Percentiles rank a stretch among this genome's conserved stretches.
Conservation (phyloP, 1,140 invertebrate genomes). For the Rhyacophila brunnea region DNA sequence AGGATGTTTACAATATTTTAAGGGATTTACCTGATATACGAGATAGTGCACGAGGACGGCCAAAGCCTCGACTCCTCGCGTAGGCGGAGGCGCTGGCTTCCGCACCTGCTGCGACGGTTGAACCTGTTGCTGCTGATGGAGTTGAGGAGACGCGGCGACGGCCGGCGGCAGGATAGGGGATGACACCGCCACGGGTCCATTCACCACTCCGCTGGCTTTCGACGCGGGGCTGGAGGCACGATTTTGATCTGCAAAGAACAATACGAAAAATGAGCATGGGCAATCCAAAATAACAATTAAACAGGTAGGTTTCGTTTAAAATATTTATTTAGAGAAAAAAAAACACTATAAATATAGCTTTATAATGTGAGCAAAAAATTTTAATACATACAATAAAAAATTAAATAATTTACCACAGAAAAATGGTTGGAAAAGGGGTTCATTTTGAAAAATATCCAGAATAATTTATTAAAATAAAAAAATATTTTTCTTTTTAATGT, state of each 20-base stretch:
- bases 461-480: too few relatives aligned
- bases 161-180: conserved; percentile 13
- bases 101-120: conserved; percentile 6
- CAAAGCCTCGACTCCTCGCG: conserved; percentile 63
- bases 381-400: too few relatives aligned
- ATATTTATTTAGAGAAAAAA: too few relatives aligned
- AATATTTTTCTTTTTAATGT: too few relatives aligned
- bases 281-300: too few relatives aligned
- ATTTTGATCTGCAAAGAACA: conserved; percentile 25
- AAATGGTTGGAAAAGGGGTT: too few relatives aligned
- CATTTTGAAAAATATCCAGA: too few relatives aligned
- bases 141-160: conserved; percentile 2
- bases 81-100: conserved; percentile 43
- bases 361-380: too few relatives aligned
- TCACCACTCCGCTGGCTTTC: not conserved
- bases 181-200: not conserved
- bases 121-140: not conserved
- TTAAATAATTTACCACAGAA: too few relatives aligned
- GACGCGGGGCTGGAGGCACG: conserved; percentile 7
- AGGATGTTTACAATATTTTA: too few relatives aligned
- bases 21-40: conserved; percentile 67
- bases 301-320: too few relatives aligned
- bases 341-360: too few relatives aligned
- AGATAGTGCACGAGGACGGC: conserved; percentile 70
- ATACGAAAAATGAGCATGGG: conserved; percentile 1